Evolutionary conservation across 2,113 vertebrate genomes (phyloP).

Genomic region (Odontophorus gujanensis): DNA sequence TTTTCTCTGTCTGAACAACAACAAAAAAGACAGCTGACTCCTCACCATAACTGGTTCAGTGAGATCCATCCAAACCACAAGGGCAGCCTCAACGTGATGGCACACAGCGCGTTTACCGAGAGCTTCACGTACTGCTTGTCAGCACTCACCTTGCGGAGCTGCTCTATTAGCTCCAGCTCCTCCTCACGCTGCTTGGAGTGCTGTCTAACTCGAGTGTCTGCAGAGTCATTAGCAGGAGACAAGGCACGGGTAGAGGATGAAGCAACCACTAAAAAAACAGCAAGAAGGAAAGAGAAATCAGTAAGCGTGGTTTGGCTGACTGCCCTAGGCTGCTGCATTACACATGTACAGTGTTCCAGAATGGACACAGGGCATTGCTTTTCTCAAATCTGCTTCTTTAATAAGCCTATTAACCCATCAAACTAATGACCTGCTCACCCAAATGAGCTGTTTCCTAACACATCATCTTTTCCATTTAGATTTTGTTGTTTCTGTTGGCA

Average conservation of each 20-base stretch:
- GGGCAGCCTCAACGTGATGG: neutral
- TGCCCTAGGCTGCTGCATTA: neutral
- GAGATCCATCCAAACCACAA: neutral
- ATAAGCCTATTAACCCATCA: neutral
- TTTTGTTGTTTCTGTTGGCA: neutral
- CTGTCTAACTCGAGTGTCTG: constrained; percentile 54
- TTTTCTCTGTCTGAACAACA: too few relatives aligned
- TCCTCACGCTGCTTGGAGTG: constrained; percentile 79
- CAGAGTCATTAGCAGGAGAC: constrained; percentile 60
- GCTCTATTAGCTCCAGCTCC: constrained; percentile 85
- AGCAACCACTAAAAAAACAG: constrained; percentile 58
- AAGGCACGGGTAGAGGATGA: constrained; percentile 64
- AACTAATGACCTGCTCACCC: neutral
- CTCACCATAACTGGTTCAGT: neutral
- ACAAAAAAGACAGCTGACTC: neutral
- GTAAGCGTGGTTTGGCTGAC: neutral
- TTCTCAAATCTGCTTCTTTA: neutral
- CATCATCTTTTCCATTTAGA: neutral
- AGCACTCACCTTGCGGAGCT: constrained; percentile 88
- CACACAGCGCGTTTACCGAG: accelerated
- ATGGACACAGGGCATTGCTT: neutral
- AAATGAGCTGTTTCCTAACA: neutral
- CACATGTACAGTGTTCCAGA: neutral
- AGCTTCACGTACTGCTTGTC: accelerated
- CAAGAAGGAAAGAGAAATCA: neutral